Evolutionary conservation across 2,113 vertebrate genomes (phyloP).

Genomic region (Lethenteron reissneri): DNA sequence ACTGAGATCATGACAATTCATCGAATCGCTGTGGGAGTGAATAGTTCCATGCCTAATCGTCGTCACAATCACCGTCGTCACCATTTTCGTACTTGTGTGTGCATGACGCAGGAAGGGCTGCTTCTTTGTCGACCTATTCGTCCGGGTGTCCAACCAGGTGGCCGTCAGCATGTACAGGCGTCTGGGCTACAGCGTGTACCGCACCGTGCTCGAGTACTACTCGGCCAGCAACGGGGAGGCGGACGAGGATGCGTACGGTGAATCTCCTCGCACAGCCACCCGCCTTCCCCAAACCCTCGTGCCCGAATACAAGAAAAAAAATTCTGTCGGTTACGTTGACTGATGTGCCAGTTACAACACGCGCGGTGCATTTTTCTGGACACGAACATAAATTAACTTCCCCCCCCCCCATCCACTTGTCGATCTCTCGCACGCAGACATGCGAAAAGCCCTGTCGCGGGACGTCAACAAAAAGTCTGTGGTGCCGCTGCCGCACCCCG

Average conservation of each 20-base stretch:
- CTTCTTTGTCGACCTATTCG: constrained; percentile 87
- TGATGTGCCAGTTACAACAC: neutral
- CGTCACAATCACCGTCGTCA: too few species aligned
- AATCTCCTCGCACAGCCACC: constrained; percentile 10
- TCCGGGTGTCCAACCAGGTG: constrained; percentile 85
- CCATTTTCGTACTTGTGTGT: constrained; percentile 7
- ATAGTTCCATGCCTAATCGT: too few species aligned
- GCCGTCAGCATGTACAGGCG: constrained; percentile 93
- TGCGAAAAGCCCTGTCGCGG: constrained; percentile 81
- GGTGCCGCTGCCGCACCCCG: constrained; percentile 69
- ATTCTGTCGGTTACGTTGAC: neutral
- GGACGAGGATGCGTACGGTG: constrained; percentile 78
- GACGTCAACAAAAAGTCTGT: constrained; percentile 87
- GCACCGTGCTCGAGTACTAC: constrained; percentile 80
- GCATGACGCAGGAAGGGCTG: constrained; percentile 48
- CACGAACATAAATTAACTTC: constrained; percentile 7
- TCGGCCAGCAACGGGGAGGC: constrained; percentile 83
- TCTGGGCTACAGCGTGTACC: constrained; percentile 79
- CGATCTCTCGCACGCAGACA: constrained; percentile 30
- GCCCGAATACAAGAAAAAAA: neutral
- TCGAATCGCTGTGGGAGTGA: too few species aligned
- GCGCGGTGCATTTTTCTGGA: neutral
- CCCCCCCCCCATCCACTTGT: too few species aligned
- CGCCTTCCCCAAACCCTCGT: too few species aligned
- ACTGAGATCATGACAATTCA: too few species aligned